Percentiles rank a stretch among this genome's conserved stretches.
These are phyloP conservation scores for Chalcosyrphus nemorum DNA, from an alignment of 2,888 invertebrate genomes.

Conservation along the genomic window DNA sequence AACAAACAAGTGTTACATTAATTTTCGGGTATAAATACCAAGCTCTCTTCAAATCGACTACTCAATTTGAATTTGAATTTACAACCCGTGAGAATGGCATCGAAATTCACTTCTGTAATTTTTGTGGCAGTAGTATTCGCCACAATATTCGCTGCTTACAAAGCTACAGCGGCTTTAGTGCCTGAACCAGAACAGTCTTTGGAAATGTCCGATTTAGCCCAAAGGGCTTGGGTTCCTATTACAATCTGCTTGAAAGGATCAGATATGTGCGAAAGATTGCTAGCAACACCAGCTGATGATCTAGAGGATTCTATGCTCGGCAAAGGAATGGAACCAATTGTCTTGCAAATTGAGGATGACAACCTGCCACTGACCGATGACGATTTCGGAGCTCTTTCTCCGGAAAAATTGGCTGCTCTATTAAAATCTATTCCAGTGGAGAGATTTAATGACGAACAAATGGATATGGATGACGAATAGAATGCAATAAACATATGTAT, in stretches of 20 bases:
- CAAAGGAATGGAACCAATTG: constrained; percentile 5
- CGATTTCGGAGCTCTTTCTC: not conserved
- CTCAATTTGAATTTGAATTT: not conserved
- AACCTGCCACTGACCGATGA: not conserved
- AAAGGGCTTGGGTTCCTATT: constrained; percentile 2
- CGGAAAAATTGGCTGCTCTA: not conserved
- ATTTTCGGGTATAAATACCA: constrained; percentile 12
- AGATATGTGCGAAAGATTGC: not conserved
- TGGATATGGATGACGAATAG: too few relatives aligned
- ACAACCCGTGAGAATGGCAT: constrained; percentile 10
- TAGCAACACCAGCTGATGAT: not conserved
- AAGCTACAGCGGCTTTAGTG: not conserved
- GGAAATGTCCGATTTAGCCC: not conserved
- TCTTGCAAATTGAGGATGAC: constrained; percentile 7
- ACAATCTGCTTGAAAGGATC: not conserved
- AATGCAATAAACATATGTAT: not conserved
- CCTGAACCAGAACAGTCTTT: not conserved
- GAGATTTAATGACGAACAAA: too few relatives aligned
- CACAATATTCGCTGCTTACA: too few relatives aligned
- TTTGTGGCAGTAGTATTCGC: not conserved
- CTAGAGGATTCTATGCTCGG: not conserved
- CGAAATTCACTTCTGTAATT: not conserved
- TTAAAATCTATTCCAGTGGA: not conserved
- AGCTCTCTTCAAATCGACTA: too few relatives aligned
- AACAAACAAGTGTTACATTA: not conserved